These are phyloP conservation scores for Acridotheres tristis DNA, from an alignment of 2,797 vertebrate genomes.

Conservation along the genomic window DNA sequence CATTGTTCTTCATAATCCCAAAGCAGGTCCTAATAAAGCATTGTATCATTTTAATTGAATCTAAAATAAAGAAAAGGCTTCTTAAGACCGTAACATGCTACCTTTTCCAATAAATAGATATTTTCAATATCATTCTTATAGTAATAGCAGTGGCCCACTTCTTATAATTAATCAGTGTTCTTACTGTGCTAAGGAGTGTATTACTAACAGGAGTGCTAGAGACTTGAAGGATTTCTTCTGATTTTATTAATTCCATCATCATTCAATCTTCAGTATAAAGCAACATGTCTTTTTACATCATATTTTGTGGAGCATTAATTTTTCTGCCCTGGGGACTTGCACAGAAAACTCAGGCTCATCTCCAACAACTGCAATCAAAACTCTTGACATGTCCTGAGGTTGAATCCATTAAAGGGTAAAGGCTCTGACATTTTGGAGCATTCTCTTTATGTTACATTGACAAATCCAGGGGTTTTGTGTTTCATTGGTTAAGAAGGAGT, in stretches of 20 bases:
- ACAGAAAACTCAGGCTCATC: constrained; percentile 33
- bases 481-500: constrained; percentile 61
- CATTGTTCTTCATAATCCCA: not conserved
- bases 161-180: not conserved
- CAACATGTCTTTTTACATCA: not conserved
- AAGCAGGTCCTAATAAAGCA: not conserved
- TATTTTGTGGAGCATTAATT: constrained; percentile 15
- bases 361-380: constrained; percentile 41
- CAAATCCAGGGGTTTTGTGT: constrained; percentile 72
- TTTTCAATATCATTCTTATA: not conserved
- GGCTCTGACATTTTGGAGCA: constrained; percentile 62
- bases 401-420: constrained; percentile 62
- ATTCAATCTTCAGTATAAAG: not conserved
- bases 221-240: not conserved
- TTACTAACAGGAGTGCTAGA: not conserved
- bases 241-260: not conserved
- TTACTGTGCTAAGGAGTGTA: not conserved
- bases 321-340: not conserved
- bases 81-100: not conserved
- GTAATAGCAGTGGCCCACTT: not conserved
- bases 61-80: not conserved
- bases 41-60: not conserved
- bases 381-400: constrained; percentile 32
- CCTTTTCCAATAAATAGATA: not conserved
- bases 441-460: constrained; percentile 65